Conservation (phyloP, 2,113 vertebrate genomes). For the Baryphthengus martii region DNA sequence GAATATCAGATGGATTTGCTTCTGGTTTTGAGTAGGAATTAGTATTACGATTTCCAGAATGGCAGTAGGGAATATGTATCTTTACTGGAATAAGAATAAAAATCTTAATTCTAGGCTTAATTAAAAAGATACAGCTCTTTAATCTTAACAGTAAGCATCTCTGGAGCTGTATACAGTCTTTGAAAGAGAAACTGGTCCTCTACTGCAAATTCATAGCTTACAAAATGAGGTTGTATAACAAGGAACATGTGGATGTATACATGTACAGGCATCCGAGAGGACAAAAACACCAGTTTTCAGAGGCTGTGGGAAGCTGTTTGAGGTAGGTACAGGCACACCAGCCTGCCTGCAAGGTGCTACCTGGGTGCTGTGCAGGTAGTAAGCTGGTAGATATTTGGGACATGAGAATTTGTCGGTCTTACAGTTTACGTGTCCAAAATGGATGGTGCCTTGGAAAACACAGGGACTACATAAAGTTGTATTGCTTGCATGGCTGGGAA, state of each 20-base stretch:
- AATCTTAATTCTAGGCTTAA: neutral
- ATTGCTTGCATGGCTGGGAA: neutral
- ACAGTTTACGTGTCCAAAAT: neutral
- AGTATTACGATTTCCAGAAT: neutral
- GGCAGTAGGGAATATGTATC: accelerated
- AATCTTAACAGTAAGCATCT: neutral
- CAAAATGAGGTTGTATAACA: neutral
- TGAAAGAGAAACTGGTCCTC: neutral
- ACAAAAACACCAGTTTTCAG: neutral
- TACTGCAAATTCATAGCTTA: neutral
- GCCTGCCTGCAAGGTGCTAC: neutral
- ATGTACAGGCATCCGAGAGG: accelerated
- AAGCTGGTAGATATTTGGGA: neutral
- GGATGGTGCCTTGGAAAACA: neutral
- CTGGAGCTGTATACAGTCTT: neutral
- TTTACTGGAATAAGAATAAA: neutral
- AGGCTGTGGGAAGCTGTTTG: neutral
- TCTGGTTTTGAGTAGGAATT: neutral
- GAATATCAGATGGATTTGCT: neutral
- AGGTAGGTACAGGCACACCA: neutral
- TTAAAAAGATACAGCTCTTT: neutral
- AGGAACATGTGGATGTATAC: accelerated
- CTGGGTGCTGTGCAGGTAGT: neutral
- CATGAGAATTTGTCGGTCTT: neutral
- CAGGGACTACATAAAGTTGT: neutral